Percentiles rank a stretch among this genome's conserved stretches.
phyloP scores from a whole-genome alignment of 2,888 invertebrate genomes.

The Patella pellucida region DNA sequence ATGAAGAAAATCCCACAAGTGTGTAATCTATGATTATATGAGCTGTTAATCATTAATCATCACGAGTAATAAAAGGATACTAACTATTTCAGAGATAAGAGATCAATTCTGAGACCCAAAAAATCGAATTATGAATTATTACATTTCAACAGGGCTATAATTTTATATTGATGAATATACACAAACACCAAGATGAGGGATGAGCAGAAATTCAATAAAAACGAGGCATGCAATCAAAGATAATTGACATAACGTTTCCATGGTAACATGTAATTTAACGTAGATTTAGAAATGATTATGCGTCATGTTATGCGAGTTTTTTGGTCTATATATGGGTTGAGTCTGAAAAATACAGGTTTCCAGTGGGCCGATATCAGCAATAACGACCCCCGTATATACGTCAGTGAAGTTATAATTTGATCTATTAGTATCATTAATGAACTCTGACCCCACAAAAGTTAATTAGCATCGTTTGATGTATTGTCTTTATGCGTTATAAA shows the following conservation, averaged over 20 bases:
- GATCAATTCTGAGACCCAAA: background rate
- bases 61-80: too few species aligned
- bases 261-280: conserved; percentile 7
- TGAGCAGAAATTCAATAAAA: background rate
- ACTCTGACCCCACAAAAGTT: background rate
- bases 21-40: too few species aligned
- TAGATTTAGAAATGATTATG: conserved; percentile 7
- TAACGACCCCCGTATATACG: too few species aligned
- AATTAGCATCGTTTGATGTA: too few species aligned
- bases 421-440: background rate
- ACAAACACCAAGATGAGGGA: background rate
- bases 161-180: conserved; percentile 5
- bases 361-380: too few species aligned
- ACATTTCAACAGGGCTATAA: conserved; percentile 7
- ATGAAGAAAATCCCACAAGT: too few species aligned
- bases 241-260: conserved; percentile 7
- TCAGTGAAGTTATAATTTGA: too few species aligned
- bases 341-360: too few species aligned
- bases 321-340: too few species aligned
- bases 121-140: conserved; percentile 10
- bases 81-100: too few species aligned
- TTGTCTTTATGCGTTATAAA: too few species aligned
- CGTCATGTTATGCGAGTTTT: background rate
- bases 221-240: background rate
- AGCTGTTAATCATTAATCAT: too few species aligned